phyloP scores from a whole-genome alignment of 1,140 invertebrate species.

The Rhopalosiphum maidis region DNA sequence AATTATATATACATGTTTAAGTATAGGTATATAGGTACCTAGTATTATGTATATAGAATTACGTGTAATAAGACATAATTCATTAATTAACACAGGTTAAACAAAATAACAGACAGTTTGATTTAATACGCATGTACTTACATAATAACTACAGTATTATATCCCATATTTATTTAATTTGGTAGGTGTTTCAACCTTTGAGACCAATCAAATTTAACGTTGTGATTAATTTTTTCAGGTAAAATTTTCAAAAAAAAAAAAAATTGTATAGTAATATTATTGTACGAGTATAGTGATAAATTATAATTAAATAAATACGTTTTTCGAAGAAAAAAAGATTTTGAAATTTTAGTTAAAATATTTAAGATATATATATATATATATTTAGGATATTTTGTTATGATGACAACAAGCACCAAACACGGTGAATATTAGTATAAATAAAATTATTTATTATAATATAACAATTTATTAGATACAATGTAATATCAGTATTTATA shows the following conservation, averaged over 20 bases:
- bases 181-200: neutral
- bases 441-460: neutral
- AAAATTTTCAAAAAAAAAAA: too few species aligned
- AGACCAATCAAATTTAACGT: neutral
- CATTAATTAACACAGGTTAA: too few species aligned
- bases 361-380: too few species aligned
- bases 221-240: neutral
- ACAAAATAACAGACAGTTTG: too few species aligned
- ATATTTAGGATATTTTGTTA: too few species aligned
- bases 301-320: too few species aligned
- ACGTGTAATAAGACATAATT: neutral
- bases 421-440: neutral
- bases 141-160: too few species aligned
- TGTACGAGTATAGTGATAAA: too few species aligned
- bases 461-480: neutral
- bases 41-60: neutral
- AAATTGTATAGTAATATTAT: too few species aligned
- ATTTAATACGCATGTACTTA: too few species aligned
- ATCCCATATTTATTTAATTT: neutral
- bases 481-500: neutral
- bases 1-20: too few species aligned
- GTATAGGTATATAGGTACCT: too few species aligned
- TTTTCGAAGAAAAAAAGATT: neutral
- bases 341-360: neutral
- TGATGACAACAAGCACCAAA: neutral